phyloP scores from a whole-genome alignment of 1,140 invertebrate species.

The Trypoxylus dichotomus region DNA sequence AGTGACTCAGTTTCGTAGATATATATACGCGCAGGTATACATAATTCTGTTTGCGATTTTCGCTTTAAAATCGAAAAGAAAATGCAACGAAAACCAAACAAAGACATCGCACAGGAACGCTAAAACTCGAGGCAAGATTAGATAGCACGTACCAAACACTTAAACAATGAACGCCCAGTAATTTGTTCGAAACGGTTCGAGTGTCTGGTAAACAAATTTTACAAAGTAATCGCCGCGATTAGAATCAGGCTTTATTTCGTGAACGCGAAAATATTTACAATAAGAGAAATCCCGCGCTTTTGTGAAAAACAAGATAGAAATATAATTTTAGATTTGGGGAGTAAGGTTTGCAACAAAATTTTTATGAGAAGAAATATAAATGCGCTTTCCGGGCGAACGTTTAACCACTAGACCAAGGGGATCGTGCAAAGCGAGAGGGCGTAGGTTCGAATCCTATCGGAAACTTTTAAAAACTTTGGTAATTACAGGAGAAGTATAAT shows the following conservation, averaged over 20 bases:
- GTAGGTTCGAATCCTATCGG: no score
- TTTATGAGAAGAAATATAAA: no score
- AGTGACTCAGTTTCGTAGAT: no score
- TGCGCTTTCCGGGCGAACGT: no score
- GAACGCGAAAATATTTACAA: slow-evolving; percentile 3
- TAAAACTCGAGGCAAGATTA: background rate
- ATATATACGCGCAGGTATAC: no score
- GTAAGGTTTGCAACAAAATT: no score
- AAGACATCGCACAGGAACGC: background rate
- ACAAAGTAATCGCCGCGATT: background rate
- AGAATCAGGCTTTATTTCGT: background rate
- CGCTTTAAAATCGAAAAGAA: background rate
- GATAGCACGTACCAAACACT: background rate
- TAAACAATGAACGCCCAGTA: background rate
- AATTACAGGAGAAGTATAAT: no score
- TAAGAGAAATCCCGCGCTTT: background rate
- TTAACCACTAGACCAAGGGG: no score
- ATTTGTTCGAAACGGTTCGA: background rate
- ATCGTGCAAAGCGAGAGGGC: no score
- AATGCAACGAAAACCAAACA: background rate
- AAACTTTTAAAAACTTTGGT: no score
- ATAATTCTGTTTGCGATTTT: background rate
- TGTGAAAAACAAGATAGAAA: background rate
- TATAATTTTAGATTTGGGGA: no score
- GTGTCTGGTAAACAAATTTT: background rate